A percentile compares a stretch with the other conserved stretches of the same genome.
phyloP scores from a whole-genome alignment of 2,797 vertebrate species.

The Cuculus canorus region DNA sequence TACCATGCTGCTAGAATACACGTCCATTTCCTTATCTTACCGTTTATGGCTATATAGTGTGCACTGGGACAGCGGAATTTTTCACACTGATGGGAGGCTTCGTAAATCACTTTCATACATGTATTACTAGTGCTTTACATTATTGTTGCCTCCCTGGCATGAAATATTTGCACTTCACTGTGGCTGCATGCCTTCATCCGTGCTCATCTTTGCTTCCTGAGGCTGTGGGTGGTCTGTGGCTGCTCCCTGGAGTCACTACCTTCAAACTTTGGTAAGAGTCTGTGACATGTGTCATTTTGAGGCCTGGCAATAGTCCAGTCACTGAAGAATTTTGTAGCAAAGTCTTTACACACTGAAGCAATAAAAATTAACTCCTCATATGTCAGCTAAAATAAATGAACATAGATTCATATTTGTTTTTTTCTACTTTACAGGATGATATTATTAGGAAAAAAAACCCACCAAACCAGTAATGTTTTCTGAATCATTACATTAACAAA shows the following conservation, averaged over 20 bases:
- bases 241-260: neutral
- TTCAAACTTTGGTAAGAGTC: neutral
- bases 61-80: neutral
- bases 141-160: neutral
- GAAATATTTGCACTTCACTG: neutral
- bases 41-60: neutral
- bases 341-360: neutral
- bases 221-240: neutral
- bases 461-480: neutral
- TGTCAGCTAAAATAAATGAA: neutral
- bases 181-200: neutral
- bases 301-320: neutral
- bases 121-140: neutral
- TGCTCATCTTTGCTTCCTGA: neutral
- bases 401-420: neutral
- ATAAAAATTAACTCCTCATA: neutral
- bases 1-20: neutral
- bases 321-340: neutral
- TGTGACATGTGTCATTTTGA: neutral
- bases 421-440: neutral
- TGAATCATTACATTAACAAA: neutral
- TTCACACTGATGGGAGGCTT: neutral
- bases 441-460: neutral
- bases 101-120: rapidly evolving
- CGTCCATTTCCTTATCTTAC: neutral